phyloP scores from a whole-genome alignment of 2,888 invertebrate species.

The Xestia c-nigrum region DNA sequence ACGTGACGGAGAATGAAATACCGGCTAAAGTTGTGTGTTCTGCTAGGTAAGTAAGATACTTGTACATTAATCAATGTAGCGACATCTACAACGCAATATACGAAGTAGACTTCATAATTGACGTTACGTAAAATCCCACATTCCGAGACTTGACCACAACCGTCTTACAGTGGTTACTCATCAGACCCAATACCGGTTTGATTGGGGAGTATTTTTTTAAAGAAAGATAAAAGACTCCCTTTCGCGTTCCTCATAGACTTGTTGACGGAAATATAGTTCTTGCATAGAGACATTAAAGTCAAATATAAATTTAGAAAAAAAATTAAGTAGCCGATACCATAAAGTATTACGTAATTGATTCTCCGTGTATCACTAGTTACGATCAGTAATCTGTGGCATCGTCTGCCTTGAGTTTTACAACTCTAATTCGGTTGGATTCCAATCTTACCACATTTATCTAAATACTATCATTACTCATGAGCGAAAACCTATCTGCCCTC shows the following conservation, averaged over 20 bases:
- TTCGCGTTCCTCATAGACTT: not conserved
- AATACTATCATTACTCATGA: not conserved
- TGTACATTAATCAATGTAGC: slow-evolving; percentile 11
- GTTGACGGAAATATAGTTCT: not conserved
- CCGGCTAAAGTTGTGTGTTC: slow-evolving; percentile 86
- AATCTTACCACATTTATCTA: not conserved
- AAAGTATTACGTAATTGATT: too few relatives aligned
- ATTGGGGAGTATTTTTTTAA: not conserved
- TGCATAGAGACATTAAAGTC: not conserved
- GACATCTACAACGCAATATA: not conserved
- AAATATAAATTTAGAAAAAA: too few relatives aligned
- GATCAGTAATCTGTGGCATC: too few relatives aligned
- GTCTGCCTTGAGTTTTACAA: not conserved
- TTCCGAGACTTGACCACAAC: not conserved
- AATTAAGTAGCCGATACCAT: too few relatives aligned
- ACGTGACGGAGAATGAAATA: slow-evolving; percentile 86
- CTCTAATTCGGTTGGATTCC: not conserved
- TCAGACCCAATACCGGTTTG: not conserved
- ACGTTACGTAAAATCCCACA: not conserved
- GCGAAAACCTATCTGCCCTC: not conserved
- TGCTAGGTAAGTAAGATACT: slow-evolving; percentile 81
- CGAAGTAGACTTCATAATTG: not conserved
- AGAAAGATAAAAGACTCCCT: not conserved
- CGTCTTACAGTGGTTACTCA: not conserved
- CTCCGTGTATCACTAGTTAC: too few relatives aligned